These are phyloP conservation scores for Trematomus loennbergii DNA, from an alignment of 2,113 vertebrate species.

Conservation along the genomic window DNA sequence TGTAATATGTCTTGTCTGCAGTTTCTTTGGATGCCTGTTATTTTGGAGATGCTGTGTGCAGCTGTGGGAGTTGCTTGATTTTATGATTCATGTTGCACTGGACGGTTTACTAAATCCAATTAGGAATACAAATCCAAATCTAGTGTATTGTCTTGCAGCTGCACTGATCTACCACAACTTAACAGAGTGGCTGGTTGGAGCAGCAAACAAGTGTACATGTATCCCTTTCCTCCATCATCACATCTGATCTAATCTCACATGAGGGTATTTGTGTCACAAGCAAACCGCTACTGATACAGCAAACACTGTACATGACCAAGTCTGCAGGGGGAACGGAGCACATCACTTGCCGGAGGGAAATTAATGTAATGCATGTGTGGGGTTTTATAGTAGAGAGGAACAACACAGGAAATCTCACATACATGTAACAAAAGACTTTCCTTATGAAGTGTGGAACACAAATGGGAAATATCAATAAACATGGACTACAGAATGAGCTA, in stretches of 20 bases:
- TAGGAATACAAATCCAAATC: neutral
- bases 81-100: neutral
- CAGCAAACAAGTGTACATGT: neutral
- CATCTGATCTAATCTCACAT: slow-evolving; percentile 1
- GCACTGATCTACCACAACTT: neutral
- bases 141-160: neutral
- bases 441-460: neutral
- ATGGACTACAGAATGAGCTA: neutral
- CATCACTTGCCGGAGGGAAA: neutral
- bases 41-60: neutral
- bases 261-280: slow-evolving; percentile 1
- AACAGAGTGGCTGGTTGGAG: neutral
- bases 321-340: neutral
- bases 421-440: neutral
- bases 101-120: neutral
- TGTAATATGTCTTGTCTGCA: neutral
- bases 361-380: neutral
- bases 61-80: neutral
- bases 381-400: neutral
- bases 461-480: slow-evolving; percentile 1
- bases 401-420: neutral
- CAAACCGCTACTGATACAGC: slow-evolving; percentile 2
- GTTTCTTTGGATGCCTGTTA: neutral
- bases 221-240: neutral
- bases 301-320: neutral